These are phyloP conservation scores for Clostera curtula DNA, from an alignment of 2,888 invertebrate species.

Conservation along the genomic window DNA sequence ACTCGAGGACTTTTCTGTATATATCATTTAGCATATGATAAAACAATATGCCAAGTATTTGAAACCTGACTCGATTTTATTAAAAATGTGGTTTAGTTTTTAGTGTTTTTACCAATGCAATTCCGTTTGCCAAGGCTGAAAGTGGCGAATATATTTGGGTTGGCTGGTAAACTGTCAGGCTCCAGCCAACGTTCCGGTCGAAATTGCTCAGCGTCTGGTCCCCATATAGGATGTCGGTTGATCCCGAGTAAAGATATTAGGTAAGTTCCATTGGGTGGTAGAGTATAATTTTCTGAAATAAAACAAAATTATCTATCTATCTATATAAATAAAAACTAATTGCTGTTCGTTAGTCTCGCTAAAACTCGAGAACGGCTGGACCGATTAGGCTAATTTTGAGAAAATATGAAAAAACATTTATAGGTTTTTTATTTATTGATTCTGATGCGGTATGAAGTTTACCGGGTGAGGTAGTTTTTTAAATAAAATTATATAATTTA, in stretches of 20 bases:
- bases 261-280: not conserved
- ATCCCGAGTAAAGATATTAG: not conserved
- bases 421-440: too few species aligned
- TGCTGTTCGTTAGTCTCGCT: not conserved
- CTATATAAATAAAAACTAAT: not conserved
- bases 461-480: too few species aligned
- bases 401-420: too few species aligned
- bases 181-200: conserved; percentile 1
- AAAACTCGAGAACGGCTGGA: not conserved
- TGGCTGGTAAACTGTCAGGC: not conserved
- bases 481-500: too few species aligned
- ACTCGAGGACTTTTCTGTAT: too few species aligned
- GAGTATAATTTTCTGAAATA: not conserved
- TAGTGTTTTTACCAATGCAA: conserved; percentile 10
- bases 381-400: too few species aligned
- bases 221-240: not conserved
- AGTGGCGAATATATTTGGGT: conserved; percentile 6
- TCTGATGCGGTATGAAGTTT: too few species aligned
- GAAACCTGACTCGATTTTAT: not conserved
- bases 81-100: not conserved
- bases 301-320: not conserved
- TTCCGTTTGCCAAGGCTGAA: conserved; percentile 9
- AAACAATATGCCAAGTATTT: not conserved
- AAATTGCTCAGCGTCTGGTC: not conserved
- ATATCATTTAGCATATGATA: not conserved